phyloP scores from a whole-genome alignment of 1,140 invertebrate species.

The Pseudomyrmex cubaensis region DNA sequence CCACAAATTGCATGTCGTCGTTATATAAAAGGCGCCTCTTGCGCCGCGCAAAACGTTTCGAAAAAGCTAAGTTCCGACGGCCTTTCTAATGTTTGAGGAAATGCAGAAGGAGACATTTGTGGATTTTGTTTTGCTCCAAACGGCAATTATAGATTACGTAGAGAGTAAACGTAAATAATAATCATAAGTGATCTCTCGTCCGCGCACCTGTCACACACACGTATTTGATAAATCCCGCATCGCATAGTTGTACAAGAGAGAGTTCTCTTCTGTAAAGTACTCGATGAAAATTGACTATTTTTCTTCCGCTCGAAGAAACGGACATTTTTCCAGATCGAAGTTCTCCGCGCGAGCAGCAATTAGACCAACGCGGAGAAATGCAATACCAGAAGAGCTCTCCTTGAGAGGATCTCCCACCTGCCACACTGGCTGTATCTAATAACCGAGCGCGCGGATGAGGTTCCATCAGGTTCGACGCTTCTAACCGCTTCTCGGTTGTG shows the following conservation, averaged over 20 bases:
- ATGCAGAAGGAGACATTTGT: not conserved
- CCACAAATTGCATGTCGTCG: conserved; percentile 3
- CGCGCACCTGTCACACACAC: not conserved
- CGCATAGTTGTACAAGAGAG: not conserved
- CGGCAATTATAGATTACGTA: not conserved
- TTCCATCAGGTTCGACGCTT: conserved; percentile 19
- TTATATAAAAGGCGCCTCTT: conserved; percentile 30
- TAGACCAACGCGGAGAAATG: conserved; percentile 14
- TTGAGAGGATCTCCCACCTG: not conserved
- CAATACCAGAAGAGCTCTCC: conserved; percentile 30
- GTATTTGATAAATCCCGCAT: not conserved
- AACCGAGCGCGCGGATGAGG: conserved; percentile 36
- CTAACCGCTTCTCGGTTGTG: conserved; percentile 31
- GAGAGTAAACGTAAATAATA: not conserved
- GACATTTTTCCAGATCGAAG: not conserved
- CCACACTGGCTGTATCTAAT: conserved; percentile 31
- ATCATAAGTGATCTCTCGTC: not conserved
- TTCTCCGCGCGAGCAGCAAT: not conserved
- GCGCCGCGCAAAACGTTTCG: not conserved
- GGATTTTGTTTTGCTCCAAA: not conserved
- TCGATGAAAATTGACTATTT: not conserved
- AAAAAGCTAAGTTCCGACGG: not conserved
- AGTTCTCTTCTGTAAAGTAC: not conserved
- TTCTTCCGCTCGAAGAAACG: not conserved
- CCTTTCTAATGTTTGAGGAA: conserved; percentile 1